These are phyloP conservation scores for Heterotilapia buettikoferi DNA, from an alignment of 2,113 vertebrate genomes.

Conservation along the genomic window DNA sequence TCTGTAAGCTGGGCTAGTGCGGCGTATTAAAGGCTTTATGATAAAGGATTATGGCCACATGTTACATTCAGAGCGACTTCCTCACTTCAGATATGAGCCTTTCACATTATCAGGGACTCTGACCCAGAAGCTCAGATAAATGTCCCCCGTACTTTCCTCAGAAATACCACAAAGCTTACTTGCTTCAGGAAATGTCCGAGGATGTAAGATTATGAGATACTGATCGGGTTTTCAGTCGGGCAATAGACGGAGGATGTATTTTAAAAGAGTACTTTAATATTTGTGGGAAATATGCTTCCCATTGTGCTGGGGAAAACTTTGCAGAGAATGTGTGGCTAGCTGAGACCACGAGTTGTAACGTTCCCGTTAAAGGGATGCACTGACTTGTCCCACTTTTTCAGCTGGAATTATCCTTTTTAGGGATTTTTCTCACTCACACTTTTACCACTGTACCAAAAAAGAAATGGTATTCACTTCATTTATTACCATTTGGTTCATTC, in stretches of 20 bases:
- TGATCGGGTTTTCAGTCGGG: neutral
- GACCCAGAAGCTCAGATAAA: neutral
- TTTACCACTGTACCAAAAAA: neutral
- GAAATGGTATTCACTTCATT: neutral
- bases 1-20: neutral
- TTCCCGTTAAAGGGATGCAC: neutral
- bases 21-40: neutral
- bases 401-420: neutral
- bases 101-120: neutral
- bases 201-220: neutral
- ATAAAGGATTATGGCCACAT: conserved; percentile 14
- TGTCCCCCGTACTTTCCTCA: neutral
- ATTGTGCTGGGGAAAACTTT: neutral
- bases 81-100: neutral
- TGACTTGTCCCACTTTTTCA: neutral
- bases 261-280: neutral
- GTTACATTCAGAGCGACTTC: neutral
- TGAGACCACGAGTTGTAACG: neutral
- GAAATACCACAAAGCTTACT: neutral
- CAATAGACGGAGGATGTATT: neutral
- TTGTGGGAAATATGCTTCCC: neutral
- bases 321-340: neutral
- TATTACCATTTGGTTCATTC: neutral
- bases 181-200: neutral
- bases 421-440: neutral